Base-by-base conservation (phyloP, 2,797 vertebrate genomes). In the Naso thynnoides region DNA sequence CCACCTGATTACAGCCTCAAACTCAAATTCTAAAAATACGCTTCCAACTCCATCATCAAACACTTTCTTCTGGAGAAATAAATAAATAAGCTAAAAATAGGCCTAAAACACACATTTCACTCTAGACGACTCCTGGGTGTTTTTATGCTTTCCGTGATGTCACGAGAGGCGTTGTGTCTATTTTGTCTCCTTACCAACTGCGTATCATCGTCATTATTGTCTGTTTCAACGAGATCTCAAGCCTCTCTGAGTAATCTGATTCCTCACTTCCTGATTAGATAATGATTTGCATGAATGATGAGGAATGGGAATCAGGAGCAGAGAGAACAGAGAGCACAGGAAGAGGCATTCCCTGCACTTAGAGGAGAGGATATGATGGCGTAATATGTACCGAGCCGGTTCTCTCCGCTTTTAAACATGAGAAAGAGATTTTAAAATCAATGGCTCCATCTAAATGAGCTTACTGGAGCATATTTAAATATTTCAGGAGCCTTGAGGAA, bases 241-340 rank as follows among this genome's bases (percentile, higher is more conserved):
- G 74, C 76, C 76, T 77, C 70, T 88, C 86, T 49, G 75, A 73
- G 88, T 90, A 90, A 93, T 92, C 78, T 59, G 88, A 94, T 91
- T 92, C 89, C 86, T 85, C 63, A 67, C 89, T 93, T 93, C 92
- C 93, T 93, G 89, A 92, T 93, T 91, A 88, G 87, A 92, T 92
- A 91, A 92, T 83, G 90, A 91, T 94, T 93, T 93, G 85, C 89
- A 91, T 87, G 76, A 62, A 73, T 42, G 16, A 81, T 52, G 70
- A 76, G 56, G 69, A 81, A 66, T 63, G 70, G 81, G 70, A 85
- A 88, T 86, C 67, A 62, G 72, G 38, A 63, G 33, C 24, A 23
- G 57, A 63, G 31, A 16, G 74, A 65, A 60, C 59, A 86, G 4
- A 33, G 48, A 53, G 63, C 44, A 67, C 73, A 70, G 72, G 62